These are phyloP conservation scores for Zaprionus ghesquierei DNA, from an alignment of 1,140 invertebrate genomes.

Conservation along the genomic window DNA sequence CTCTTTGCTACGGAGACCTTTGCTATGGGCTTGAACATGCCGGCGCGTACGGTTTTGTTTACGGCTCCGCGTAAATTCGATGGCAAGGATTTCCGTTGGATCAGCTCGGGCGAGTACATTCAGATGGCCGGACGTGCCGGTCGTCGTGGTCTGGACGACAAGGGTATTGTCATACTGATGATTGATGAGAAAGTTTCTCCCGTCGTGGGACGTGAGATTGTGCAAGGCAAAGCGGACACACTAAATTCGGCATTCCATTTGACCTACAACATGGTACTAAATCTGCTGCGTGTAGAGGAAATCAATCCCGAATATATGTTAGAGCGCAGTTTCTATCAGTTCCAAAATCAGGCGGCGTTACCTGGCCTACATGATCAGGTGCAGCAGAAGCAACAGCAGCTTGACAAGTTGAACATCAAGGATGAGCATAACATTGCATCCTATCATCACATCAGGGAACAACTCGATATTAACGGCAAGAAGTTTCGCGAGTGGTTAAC, in stretches of 20 bases:
- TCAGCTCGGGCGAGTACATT: constrained; percentile 99
- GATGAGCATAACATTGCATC: constrained; percentile 91
- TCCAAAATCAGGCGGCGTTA: constrained; percentile 98
- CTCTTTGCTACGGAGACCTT: constrained; percentile 99
- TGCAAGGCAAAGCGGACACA: constrained; percentile 96
- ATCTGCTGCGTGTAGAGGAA: constrained; percentile 97
- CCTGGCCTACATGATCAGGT: constrained; percentile 94
- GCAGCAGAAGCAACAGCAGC: constrained; percentile 87
- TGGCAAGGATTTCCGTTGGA: constrained; percentile 96
- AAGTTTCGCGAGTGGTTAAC: constrained; percentile 92
- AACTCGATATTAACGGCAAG: constrained; percentile 89
- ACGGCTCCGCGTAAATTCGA: constrained; percentile 98
- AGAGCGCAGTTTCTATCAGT: constrained; percentile 99
- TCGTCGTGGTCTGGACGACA: constrained; percentile 97
- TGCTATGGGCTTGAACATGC: constrained; percentile 99
- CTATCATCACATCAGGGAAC: constrained; percentile 93
- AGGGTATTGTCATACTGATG: constrained; percentile 99
- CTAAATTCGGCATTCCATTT: constrained; percentile 99
- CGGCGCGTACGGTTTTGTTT: constrained; percentile 98
- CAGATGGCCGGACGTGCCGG: constrained; percentile 99
- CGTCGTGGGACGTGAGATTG: constrained; percentile 91
- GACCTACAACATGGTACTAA: constrained; percentile 99
- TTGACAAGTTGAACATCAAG: constrained; percentile 86
- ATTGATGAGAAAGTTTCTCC: constrained; percentile 98
- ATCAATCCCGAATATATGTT: constrained; percentile 99